Evolutionary conservation across 53 echinoderm and acorn worm species (phyloP).

Genomic region (Antedon mediterranea): DNA sequence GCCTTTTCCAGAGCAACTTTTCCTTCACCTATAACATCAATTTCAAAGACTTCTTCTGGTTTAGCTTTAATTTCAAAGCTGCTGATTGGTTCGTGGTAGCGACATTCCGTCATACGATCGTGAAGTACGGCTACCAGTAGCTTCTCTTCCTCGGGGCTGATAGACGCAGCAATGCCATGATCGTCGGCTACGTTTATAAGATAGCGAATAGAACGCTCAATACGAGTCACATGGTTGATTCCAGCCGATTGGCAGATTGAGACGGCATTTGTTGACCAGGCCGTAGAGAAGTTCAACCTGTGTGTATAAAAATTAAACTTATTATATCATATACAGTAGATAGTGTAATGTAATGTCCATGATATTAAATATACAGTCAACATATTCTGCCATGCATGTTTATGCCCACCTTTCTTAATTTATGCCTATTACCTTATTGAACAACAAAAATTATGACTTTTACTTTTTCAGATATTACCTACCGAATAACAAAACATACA

Average conservation of each 20-base stretch:
- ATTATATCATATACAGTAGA: background rate
- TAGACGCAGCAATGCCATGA: conserved; percentile 18
- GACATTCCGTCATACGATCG: conserved; percentile 93
- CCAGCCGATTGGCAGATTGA: conserved; percentile 95
- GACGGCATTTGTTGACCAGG: conserved; percentile 97
- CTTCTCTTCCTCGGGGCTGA: conserved; percentile 19
- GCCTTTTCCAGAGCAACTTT: conserved; percentile 65
- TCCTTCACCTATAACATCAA: conserved; percentile 61
- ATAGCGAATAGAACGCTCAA: too few relatives aligned
- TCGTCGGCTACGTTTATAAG: conserved; percentile 19
- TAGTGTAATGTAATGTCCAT: too few relatives aligned
- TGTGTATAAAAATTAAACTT: background rate
- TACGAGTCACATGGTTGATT: too few relatives aligned
- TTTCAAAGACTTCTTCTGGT: conserved; percentile 69
- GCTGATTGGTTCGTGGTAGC: conserved; percentile 53
- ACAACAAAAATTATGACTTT: too few relatives aligned
- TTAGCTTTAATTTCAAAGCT: conserved; percentile 55
- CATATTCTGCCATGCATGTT: too few relatives aligned
- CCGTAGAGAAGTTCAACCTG: conserved; percentile 90
- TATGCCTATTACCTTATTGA: too few relatives aligned
- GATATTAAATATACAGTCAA: too few relatives aligned
- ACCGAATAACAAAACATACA: too few relatives aligned
- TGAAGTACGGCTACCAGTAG: conserved; percentile 43
- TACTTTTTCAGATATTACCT: too few relatives aligned
- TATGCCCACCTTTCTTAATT: too few relatives aligned